Conservation (phyloP, 2,797 vertebrate genomes). For the Enteromius unitaeniatus region DNA sequence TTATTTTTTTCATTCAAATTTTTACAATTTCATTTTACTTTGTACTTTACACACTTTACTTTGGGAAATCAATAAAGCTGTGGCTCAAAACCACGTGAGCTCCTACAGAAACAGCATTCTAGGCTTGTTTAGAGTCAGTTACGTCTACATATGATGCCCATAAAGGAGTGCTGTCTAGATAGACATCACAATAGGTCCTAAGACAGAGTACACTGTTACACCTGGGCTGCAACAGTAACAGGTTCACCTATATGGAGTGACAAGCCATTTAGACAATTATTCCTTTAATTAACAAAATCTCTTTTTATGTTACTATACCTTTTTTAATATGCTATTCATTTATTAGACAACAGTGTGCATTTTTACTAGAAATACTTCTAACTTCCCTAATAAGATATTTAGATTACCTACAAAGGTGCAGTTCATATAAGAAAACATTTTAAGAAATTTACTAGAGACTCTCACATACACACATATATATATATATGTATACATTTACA, state of each 20-base stretch:
- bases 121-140: not conserved
- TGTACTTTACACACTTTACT: not conserved
- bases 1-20: not conserved
- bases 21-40: not conserved
- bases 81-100: not conserved
- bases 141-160: not conserved
- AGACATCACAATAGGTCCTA: not conserved
- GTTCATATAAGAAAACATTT: not conserved
- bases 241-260: constrained; percentile 19
- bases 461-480: too few species aligned
- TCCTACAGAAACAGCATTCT: not conserved
- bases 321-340: not conserved
- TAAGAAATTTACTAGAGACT: not conserved
- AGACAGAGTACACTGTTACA: not conserved
- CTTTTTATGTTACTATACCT: not conserved
- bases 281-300: not conserved
- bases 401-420: not conserved
- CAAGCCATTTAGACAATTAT: not conserved
- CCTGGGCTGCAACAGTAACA: constrained; percentile 34
- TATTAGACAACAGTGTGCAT: not conserved
- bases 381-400: not conserved
- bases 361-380: not conserved
- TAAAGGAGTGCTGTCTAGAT: not conserved
- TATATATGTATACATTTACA: too few species aligned
- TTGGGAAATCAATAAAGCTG: not conserved